Evolutionary conservation across 2,113 vertebrate genomes (phyloP), one percentile per base, ranked within the genome.

Genomic region (Leptobrachium leishanense): DNA sequence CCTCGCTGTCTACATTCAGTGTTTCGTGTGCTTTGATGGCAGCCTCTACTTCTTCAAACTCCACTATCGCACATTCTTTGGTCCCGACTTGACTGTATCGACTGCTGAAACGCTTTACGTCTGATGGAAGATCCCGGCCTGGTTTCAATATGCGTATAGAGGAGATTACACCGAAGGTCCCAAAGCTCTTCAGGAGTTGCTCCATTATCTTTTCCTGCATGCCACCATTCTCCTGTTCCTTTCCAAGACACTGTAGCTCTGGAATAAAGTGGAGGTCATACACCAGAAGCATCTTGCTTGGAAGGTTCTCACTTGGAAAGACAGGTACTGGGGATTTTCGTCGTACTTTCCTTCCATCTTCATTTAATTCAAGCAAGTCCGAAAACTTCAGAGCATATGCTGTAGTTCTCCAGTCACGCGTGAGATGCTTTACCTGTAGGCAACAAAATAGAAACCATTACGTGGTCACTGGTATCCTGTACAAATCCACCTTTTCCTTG

Each of bases 21-120:
- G 92, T 93, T 42, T 97, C 94, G 0, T 98, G 96, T 75, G 98
- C 98, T 74, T 74, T 95, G 2, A 98, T 80, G 0, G 98, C 97
- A 0, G 96, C 96, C 12, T 97, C 97, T 46, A 99, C 95, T 85
- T 99, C 97, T 88, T 99, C 98, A 2, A 97, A 99, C 83, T 99
- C 97, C 68, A 99, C 88, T 1, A 99, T 94, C 80, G 95, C 97
- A 1, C 98, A 99, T 70, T 97, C 95, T 57, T 97, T 94, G 0
- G 90, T 90, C 75, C 95, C 94, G 6, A 99, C 88, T 72, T 98
- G 98, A 6, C 84, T 82, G 82, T 99, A 99, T 8, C 91, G 92
- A 46, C 87, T 91, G 53, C 97, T 96, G 84, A 99, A 88, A 84
- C 93, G 93, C 87, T 95, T 97, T 84, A 99, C 88, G 72, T 98